Percentiles rank a stretch among this genome's conserved stretches.
Evolutionary conservation across 2,888 invertebrate species (phyloP).

Genomic region (Ypsolopha scabrella): DNA sequence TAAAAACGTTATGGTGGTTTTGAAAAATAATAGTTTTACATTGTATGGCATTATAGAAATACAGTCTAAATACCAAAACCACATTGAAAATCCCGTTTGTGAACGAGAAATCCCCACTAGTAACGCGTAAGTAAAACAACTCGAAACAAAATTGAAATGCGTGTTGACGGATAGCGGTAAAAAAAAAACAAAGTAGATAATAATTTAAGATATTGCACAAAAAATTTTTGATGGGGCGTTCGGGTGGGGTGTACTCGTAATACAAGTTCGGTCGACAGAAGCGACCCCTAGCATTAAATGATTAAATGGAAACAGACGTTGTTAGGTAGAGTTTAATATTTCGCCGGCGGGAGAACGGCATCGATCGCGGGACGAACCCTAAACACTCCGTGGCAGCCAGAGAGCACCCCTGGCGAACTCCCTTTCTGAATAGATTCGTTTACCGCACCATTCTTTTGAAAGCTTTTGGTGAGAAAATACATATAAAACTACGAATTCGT

Average conservation of each 20-base stretch:
- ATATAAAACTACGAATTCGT: too few relatives aligned
- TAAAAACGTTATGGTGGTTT: slow-evolving; percentile 25
- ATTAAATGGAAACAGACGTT: slow-evolving; percentile 33
- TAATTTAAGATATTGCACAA: neutral
- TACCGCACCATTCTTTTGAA: too few relatives aligned
- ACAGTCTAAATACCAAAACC: slow-evolving; percentile 27
- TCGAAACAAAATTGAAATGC: too few relatives aligned
- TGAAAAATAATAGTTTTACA: too few relatives aligned
- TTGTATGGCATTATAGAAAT: too few relatives aligned
- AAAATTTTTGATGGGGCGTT: neutral
- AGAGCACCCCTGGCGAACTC: slow-evolving; percentile 32
- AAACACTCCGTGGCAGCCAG: slow-evolving; percentile 41
- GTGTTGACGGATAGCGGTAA: neutral
- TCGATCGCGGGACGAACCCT: slow-evolving; percentile 65
- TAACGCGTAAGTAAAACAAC: neutral
- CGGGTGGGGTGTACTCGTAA: neutral
- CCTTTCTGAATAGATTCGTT: slow-evolving; percentile 19
- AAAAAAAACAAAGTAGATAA: neutral
- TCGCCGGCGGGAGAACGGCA: slow-evolving; percentile 46
- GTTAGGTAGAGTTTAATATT: slow-evolving; percentile 42
- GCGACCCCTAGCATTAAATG: slow-evolving; percentile 9
- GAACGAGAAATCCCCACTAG: neutral
- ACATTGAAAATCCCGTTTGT: slow-evolving; percentile 10
- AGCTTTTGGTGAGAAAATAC: too few relatives aligned
- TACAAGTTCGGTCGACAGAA: neutral